Conservation (phyloP, 30 jellyfish, hydroid and myxozoan genomes). For the Phacellophora camtschatica region DNA sequence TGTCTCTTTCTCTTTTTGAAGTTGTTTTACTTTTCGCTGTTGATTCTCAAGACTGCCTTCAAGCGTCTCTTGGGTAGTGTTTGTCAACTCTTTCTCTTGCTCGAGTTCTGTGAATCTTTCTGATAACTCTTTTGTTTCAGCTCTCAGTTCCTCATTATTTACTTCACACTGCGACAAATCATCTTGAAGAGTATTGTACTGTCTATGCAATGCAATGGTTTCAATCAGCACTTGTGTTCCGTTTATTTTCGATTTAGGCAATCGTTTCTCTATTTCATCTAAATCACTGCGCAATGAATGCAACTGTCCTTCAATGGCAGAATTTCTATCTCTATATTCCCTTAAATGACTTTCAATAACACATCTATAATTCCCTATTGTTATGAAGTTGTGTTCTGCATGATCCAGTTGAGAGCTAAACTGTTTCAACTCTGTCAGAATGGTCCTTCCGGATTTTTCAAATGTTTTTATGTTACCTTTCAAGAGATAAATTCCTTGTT, state of each 20-base stretch:
- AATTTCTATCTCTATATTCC: conserved; percentile 76
- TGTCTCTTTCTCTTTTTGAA: conserved; percentile 82
- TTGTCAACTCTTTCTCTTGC: conserved; percentile 76
- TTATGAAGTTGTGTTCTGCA: conserved; percentile 70
- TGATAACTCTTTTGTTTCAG: conserved; percentile 74
- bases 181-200: conserved; percentile 66
- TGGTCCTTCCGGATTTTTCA: conserved; percentile 70
- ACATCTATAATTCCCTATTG: conserved; percentile 67
- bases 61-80: conserved; percentile 78
- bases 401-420: conserved; percentile 69
- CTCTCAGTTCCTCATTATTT: conserved; percentile 64
- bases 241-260: conserved; percentile 51
- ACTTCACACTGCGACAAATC: conserved; percentile 57
- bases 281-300: conserved; percentile 63
- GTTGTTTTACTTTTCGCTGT: conserved; percentile 56
- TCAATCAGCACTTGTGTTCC: conserved; percentile 83
- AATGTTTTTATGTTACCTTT: conserved; percentile 52
- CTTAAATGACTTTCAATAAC: conserved; percentile 70
- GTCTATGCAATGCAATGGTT: conserved; percentile 76
- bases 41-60: conserved; percentile 88
- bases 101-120: conserved; percentile 83
- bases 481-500: conserved; percentile 57
- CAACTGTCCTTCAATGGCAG: conserved; percentile 75
- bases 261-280: conserved; percentile 67
- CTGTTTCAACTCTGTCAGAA: conserved; percentile 60